phyloP scores from a whole-genome alignment of 2,888 invertebrate species.

The Pherbina coryleti region DNA sequence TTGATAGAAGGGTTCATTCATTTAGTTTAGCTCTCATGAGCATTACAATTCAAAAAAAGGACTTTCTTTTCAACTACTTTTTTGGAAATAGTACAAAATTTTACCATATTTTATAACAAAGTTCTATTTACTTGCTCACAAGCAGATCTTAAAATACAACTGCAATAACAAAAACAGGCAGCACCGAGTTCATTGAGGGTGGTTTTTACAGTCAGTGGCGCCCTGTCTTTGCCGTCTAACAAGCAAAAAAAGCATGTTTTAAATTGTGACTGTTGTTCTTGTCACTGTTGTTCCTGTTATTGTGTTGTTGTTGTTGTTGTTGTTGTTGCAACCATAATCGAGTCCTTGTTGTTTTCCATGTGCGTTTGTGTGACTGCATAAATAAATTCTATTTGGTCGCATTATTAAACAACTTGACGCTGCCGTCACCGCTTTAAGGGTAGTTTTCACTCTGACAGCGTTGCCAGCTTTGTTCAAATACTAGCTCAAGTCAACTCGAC shows the following conservation, averaged over 20 bases:
- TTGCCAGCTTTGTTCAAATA: slow-evolving; percentile 2
- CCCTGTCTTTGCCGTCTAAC: neutral
- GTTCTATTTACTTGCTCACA: neutral
- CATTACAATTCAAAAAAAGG: too few relatives aligned
- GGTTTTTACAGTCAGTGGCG: slow-evolving; percentile 18
- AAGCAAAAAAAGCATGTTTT: neutral
- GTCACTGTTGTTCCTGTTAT: too few relatives aligned
- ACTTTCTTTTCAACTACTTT: too few relatives aligned
- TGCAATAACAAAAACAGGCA: neutral
- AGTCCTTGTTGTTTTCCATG: neutral
- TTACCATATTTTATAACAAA: neutral
- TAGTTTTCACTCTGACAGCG: slow-evolving; percentile 6
- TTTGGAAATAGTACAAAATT: neutral
- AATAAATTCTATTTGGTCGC: slow-evolving; percentile 28
- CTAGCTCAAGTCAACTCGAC: too few relatives aligned
- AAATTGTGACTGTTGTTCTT: too few relatives aligned
- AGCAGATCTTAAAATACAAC: neutral
- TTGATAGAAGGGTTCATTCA: too few relatives aligned
- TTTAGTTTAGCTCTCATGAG: too few relatives aligned
- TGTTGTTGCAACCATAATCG: slow-evolving; percentile 10
- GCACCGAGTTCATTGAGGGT: slow-evolving; percentile 16
- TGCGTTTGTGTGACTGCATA: slow-evolving; percentile 1
- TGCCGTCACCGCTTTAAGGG: slow-evolving; percentile 12
- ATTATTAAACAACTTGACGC: slow-evolving; percentile 12
- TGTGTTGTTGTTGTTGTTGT: slow-evolving; percentile 4